Evolutionary conservation across 2,113 vertebrate genomes (phyloP), one percentile per base, ranked within the genome.

Genomic region (Conger conger): DNA sequence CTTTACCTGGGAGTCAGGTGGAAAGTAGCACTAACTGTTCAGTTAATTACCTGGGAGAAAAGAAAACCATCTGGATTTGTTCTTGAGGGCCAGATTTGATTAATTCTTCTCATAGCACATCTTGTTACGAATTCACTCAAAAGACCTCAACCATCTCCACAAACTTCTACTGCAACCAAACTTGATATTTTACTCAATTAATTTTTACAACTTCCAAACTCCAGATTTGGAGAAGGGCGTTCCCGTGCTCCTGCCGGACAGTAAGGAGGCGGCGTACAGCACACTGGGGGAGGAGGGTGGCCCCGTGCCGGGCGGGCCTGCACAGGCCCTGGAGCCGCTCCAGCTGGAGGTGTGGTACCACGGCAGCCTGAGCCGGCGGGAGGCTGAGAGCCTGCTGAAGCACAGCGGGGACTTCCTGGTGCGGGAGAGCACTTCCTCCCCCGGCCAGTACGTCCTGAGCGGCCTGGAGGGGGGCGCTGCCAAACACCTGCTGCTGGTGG

Each of bases 321-420:
- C 91, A 84, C 92, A 93, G 86, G 91, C 93, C 86, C 94, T 93
- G 87, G 92, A 94, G 83, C 93, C 94, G 87, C 93, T 97, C 87
- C 90, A 94, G 91, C 93, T 89, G 80, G 97, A 98, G 89, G 93
- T 93, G 76, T 98, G 97, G 95, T 99, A 96, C 91, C 97, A 98
- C 0, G 97, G 97, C 90, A 96, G 94, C 91, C 91, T 99, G 90
- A 96, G 94, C 90, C 93, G 97, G 88, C 94, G 95, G 89, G 94
- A 94, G 80, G 97, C 97, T 0, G 97, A 99, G 89, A 95, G 92
- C 11, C 96, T 98, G 27, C 93, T 99, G 84, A 92, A 94, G 68
- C 95, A 95, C 0, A 96, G 96, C 0, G 97, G 97, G 3, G 97
- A 99, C 88, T 99, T 98, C 91, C 91, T 99, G 93, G 96, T 98